These are phyloP conservation scores for Microtus montanus DNA, from an alignment of 2,113 vertebrate genomes.

Conservation along the genomic window DNA sequence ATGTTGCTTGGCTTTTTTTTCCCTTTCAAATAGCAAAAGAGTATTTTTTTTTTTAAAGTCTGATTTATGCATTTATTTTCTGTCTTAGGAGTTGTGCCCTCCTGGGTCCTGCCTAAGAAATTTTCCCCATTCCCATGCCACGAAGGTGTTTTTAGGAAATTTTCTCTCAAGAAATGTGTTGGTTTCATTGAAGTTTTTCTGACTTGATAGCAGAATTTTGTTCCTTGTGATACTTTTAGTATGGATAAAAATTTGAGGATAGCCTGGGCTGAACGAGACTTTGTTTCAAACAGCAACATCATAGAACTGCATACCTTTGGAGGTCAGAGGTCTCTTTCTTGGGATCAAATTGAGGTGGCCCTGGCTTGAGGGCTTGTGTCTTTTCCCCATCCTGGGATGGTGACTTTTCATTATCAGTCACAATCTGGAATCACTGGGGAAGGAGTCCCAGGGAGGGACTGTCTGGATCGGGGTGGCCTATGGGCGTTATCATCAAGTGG, in stretches of 20 bases:
- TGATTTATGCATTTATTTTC: slow-evolving; percentile 24
- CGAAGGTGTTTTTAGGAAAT: background rate
- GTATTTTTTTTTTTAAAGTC: background rate
- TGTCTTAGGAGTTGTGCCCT: background rate
- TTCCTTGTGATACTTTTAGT: background rate
- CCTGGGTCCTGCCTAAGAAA: background rate
- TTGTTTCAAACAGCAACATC: background rate
- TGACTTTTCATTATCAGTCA: background rate
- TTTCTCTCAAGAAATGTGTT: background rate
- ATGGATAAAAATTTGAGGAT: background rate
- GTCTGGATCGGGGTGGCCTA: background rate
- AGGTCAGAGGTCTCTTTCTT: background rate
- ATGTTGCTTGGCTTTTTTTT: background rate
- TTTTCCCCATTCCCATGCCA: background rate
- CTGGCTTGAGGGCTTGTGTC: background rate
- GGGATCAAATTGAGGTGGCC: background rate
- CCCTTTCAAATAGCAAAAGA: background rate
- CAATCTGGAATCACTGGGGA: background rate
- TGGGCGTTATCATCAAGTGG: background rate
- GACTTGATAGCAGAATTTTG: background rate
- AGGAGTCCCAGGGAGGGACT: background rate
- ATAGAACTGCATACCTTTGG: too few species aligned
- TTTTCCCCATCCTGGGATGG: background rate
- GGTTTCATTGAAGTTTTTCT: slow-evolving; percentile 14
- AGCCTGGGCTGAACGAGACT: background rate